phyloP scores from a whole-genome alignment of 2,797 vertebrate genomes.

The Tinamus major region DNA sequence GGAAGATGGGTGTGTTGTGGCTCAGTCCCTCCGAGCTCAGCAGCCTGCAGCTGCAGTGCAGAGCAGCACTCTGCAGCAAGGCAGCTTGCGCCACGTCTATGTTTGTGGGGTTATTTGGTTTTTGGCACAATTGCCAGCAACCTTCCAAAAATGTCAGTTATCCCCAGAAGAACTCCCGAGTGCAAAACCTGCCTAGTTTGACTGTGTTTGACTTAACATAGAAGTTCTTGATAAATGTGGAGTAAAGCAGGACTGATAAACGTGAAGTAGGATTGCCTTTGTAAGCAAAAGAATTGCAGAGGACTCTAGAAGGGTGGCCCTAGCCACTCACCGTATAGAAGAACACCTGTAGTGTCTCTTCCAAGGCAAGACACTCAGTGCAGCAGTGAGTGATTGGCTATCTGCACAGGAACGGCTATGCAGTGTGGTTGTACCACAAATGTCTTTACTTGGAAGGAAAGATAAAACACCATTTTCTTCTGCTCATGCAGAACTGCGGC shows the following conservation, averaged over 20 bases:
- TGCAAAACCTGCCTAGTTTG: background rate
- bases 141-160: background rate
- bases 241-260: background rate
- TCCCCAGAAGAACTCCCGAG: background rate
- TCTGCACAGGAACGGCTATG: background rate
- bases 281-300: background rate
- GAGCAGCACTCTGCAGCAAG: background rate
- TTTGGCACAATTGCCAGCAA: background rate
- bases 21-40: background rate
- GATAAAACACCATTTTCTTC: background rate
- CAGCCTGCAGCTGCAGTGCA: accelerated
- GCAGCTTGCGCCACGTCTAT: background rate
- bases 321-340: background rate
- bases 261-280: background rate
- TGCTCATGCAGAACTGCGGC: background rate
- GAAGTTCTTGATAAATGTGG: background rate
- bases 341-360: background rate
- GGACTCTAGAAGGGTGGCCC: background rate
- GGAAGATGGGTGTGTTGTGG: background rate
- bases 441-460: background rate
- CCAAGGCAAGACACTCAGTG: background rate
- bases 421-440: background rate
- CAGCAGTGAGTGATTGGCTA: background rate
- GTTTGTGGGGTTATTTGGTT: background rate
- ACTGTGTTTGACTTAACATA: background rate